Evolutionary conservation across 2,797 vertebrate species (phyloP).

Genomic region (Rhynchotus rufescens): DNA sequence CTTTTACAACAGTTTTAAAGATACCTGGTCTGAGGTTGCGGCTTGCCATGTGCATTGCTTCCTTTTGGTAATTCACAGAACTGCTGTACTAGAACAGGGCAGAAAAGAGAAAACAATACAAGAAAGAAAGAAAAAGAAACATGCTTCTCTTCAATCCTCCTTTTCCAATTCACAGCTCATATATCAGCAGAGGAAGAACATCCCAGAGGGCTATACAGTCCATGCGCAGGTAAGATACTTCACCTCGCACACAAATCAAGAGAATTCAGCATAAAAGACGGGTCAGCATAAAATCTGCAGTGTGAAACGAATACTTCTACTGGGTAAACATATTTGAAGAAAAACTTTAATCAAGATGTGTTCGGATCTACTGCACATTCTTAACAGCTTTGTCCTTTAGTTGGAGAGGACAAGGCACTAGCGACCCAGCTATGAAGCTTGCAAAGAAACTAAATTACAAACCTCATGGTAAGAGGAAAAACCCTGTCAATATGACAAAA

Average conservation of each 20-base stretch:
- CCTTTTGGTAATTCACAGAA: neutral
- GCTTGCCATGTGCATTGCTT: neutral
- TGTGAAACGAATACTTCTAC: neutral
- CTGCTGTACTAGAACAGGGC: neutral
- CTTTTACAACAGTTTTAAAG: neutral
- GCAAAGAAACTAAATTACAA: neutral
- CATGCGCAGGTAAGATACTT: neutral
- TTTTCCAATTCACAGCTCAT: neutral
- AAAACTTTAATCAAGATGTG: neutral
- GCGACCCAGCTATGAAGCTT: neutral
- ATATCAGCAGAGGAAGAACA: neutral
- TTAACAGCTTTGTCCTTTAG: neutral
- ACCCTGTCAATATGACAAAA: neutral
- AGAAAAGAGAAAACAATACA: neutral
- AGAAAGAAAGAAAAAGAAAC: neutral
- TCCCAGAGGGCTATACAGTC: neutral
- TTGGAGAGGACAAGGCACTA: neutral
- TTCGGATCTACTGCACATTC: neutral
- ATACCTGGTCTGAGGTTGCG: neutral
- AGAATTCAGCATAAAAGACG: neutral
- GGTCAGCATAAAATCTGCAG: neutral
- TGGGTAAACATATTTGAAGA: neutral
- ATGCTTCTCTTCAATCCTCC: neutral
- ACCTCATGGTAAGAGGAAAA: neutral
- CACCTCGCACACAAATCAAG: neutral